These are phyloP conservation scores for Callyntrura guangdongensis DNA, from an alignment of 2,888 invertebrate species.

Conservation along the genomic window DNA sequence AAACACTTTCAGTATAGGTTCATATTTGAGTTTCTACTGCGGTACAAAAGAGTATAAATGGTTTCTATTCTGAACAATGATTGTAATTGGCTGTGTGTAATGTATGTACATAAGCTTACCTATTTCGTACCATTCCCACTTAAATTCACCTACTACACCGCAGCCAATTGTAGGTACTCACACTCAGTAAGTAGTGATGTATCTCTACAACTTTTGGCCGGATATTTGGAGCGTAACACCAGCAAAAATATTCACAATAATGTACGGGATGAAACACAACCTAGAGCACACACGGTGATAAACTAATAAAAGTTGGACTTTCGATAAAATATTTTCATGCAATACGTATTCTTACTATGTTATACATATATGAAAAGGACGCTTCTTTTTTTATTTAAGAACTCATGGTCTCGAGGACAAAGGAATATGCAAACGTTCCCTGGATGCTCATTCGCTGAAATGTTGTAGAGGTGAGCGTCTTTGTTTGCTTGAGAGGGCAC, in stretches of 20 bases:
- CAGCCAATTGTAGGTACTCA: background rate
- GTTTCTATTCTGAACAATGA: background rate
- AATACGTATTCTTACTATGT: background rate
- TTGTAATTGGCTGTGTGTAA: background rate
- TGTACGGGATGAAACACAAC: background rate
- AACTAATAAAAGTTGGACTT: background rate
- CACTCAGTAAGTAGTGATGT: background rate
- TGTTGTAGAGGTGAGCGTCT: slow-evolving; percentile 33
- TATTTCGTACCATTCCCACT: background rate
- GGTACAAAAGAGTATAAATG: background rate
- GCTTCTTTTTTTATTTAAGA: slow-evolving; percentile 23
- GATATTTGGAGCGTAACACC: background rate
- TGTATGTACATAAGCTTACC: background rate
- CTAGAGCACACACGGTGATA: background rate
- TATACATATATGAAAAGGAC: background rate
- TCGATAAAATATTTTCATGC: slow-evolving; percentile 12
- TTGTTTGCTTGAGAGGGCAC: background rate
- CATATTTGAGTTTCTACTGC: background rate
- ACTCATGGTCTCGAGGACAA: slow-evolving; percentile 20
- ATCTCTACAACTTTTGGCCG: background rate
- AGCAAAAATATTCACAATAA: slow-evolving; percentile 21
- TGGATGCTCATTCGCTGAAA: background rate
- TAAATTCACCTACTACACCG: background rate
- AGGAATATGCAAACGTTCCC: slow-evolving; percentile 23
- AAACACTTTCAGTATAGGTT: background rate